Evolutionary conservation across 2,113 vertebrate species (phyloP).

Genomic region (Axis porcinus): DNA sequence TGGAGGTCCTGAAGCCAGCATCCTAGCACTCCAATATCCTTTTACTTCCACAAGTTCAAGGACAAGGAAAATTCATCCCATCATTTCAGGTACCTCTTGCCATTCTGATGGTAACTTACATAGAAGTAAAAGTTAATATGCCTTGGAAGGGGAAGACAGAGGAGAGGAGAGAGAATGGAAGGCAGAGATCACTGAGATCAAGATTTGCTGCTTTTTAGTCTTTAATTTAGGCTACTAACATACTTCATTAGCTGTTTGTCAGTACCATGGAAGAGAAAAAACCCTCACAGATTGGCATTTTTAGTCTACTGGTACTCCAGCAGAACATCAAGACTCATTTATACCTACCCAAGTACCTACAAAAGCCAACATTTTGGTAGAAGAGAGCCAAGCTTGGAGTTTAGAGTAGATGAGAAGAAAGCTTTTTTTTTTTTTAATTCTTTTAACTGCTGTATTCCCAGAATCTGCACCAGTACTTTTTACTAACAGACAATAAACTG

Average conservation of each 20-base stretch:
- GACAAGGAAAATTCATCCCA: neutral
- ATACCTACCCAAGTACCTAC: neutral
- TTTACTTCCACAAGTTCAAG: neutral
- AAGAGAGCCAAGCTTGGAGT: neutral
- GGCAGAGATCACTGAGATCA: neutral
- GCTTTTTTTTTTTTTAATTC: neutral
- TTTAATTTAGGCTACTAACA: neutral
- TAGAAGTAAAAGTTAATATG: neutral
- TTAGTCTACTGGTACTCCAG: neutral
- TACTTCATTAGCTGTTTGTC: neutral
- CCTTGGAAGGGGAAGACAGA: neutral
- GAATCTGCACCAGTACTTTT: neutral
- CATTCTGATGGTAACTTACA: neutral
- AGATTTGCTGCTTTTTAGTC: neutral
- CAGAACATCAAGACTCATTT: neutral
- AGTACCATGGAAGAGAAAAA: neutral
- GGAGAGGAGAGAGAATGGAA: neutral
- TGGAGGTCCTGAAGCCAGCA: neutral
- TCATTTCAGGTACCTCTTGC: neutral
- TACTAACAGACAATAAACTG: neutral
- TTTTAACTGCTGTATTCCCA: neutral
- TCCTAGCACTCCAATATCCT: neutral
- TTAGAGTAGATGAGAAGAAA: neutral
- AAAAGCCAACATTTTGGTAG: neutral
- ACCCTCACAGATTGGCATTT: neutral